These are phyloP conservation scores for Berghia stephanieae DNA, from an alignment of 1,140 invertebrate species.

Conservation along the genomic window DNA sequence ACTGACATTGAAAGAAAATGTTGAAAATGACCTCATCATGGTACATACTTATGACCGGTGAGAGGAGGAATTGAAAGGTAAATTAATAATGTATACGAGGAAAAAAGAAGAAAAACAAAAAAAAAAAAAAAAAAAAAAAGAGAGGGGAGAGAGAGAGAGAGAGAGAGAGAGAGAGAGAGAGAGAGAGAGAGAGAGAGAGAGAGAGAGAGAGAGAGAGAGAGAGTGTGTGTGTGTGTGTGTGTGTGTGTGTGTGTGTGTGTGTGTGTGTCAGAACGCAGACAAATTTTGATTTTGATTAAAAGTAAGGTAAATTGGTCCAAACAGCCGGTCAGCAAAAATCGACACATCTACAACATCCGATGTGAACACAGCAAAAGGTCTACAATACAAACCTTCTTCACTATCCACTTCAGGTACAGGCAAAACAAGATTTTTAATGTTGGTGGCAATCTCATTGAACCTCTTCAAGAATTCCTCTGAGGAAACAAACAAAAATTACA, in stretches of 20 bases:
- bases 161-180: no score
- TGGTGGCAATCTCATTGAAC: conserved; percentile 44
- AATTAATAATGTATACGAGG: neutral
- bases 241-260: no score
- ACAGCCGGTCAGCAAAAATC: no score
- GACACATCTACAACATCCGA: neutral
- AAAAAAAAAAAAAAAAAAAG: neutral
- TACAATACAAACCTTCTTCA: neutral
- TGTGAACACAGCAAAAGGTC: neutral
- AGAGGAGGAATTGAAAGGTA: neutral
- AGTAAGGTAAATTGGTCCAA: no score
- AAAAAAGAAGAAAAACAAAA: neutral
- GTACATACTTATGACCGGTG: no score
- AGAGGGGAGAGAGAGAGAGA: neutral
- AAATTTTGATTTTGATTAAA: no score
- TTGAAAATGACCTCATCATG: no score
- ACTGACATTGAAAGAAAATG: no score
- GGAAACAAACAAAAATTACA: conserved; percentile 27
- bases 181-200: no score
- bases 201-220: no score
- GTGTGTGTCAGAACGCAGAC: no score
- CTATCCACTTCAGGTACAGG: conserved; percentile 23
- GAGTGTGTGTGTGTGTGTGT: no score
- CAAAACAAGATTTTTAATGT: conserved; percentile 45
- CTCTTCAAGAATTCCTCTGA: conserved; percentile 52